Conservation (phyloP, 1,140 invertebrate species). For the Cydia fagiglandana region DNA sequence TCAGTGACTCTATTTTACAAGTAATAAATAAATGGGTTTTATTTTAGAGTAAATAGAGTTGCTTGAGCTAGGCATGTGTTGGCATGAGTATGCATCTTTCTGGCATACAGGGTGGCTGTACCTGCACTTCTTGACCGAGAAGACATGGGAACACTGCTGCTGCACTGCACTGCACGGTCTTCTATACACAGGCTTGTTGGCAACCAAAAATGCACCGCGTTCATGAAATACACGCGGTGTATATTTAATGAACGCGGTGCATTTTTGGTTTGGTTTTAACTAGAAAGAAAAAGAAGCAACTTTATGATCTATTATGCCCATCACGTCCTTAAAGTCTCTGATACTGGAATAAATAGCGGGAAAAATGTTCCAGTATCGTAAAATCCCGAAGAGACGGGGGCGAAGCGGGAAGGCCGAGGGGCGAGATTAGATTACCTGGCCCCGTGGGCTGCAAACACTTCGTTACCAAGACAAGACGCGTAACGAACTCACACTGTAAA, state of each 20-base stretch:
- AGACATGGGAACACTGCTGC: too few relatives aligned
- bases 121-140: too few relatives aligned
- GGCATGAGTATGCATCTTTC: too few relatives aligned
- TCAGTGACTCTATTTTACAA: too few relatives aligned
- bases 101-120: too few relatives aligned
- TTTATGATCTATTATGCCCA: slow-evolving; percentile 39
- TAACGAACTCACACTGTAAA: slow-evolving; percentile 56
- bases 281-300: neutral
- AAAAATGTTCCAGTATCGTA: slow-evolving; percentile 55
- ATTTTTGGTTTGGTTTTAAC: neutral
- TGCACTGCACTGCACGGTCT: too few relatives aligned
- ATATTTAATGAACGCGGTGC: neutral
- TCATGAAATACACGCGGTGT: too few relatives aligned
- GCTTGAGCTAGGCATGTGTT: too few relatives aligned
- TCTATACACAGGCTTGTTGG: too few relatives aligned
- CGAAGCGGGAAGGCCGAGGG: slow-evolving; percentile 40
- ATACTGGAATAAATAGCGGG: slow-evolving; percentile 63
- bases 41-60: neutral
- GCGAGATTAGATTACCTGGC: slow-evolving; percentile 64
- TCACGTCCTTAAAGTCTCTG: slow-evolving; percentile 56
- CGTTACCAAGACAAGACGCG: slow-evolving; percentile 54
- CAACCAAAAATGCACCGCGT: too few relatives aligned
- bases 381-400: slow-evolving; percentile 4
- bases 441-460: slow-evolving; percentile 64
- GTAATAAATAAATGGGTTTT: too few relatives aligned